These are phyloP conservation scores for Drosophila athabasca DNA, from an alignment of 1,140 invertebrate species.

Conservation along the genomic window DNA sequence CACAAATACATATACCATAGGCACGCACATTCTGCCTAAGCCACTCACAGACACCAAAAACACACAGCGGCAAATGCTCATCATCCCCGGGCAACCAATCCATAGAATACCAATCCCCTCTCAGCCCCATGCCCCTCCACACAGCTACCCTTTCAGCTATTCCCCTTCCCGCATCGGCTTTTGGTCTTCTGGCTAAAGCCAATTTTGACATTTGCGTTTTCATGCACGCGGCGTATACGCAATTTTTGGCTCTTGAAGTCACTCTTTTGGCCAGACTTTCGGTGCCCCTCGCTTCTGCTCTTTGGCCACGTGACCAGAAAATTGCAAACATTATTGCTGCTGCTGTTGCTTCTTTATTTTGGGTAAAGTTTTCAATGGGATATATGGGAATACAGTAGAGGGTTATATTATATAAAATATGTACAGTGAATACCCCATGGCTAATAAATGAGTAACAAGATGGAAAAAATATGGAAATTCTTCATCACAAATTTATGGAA, in stretches of 20 bases:
- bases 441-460: too few relatives aligned
- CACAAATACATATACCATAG: constrained; percentile 74
- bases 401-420: too few relatives aligned
- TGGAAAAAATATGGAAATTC: too few relatives aligned
- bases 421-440: too few relatives aligned
- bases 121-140: neutral
- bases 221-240: constrained; percentile 65
- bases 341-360: constrained; percentile 11
- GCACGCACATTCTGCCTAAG: constrained; percentile 52
- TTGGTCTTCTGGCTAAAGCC: constrained; percentile 2
- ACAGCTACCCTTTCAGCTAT: too few relatives aligned
- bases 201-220: constrained; percentile 54
- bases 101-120: neutral
- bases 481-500: too few relatives aligned
- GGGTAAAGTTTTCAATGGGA: constrained; percentile 44
- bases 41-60: constrained; percentile 23
- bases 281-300: neutral
- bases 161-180: neutral
- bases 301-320: constrained; percentile 46
- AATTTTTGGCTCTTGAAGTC: constrained; percentile 53
- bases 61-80: constrained; percentile 2
- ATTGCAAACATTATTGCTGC: constrained; percentile 7
- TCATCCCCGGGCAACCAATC: neutral
- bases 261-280: constrained; percentile 5
- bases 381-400: neutral